phyloP scores from a whole-genome alignment of 2,888 invertebrate species.

The Bedellia somnulentella region DNA sequence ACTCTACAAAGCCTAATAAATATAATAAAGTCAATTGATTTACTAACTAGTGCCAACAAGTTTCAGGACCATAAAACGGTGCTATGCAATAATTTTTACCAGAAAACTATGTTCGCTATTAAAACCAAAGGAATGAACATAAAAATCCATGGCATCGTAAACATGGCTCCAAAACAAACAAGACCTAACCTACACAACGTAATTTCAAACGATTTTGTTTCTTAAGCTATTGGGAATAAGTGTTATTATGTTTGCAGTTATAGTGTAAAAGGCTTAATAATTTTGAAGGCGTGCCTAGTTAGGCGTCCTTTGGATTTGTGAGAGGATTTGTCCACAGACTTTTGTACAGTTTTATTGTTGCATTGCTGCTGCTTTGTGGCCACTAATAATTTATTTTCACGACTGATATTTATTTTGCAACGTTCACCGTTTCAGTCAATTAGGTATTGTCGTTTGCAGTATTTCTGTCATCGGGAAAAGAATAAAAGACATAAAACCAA shows the following conservation, averaged over 20 bases:
- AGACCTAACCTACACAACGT: constrained; percentile 14
- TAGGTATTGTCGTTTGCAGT: too few relatives aligned
- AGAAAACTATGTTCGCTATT: constrained; percentile 25
- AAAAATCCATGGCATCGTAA: constrained; percentile 48
- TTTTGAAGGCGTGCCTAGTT: constrained; percentile 55
- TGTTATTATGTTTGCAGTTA: constrained; percentile 15
- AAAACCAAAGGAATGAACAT: constrained; percentile 37
- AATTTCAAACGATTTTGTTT: constrained; percentile 10
- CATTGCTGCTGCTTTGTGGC: constrained; percentile 47
- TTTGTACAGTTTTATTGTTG: constrained; percentile 46
- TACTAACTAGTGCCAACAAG: too few relatives aligned
- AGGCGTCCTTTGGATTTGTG: constrained; percentile 36
- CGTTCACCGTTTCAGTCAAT: too few relatives aligned
- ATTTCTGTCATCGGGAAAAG: too few relatives aligned
- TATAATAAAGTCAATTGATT: too few relatives aligned
- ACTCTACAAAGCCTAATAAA: too few relatives aligned
- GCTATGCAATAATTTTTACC: too few relatives aligned
- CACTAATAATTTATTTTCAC: too few relatives aligned
- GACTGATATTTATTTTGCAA: too few relatives aligned
- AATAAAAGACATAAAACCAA: too few relatives aligned
- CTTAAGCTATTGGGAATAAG: constrained; percentile 8
- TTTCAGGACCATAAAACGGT: too few relatives aligned
- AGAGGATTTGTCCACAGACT: constrained; percentile 35
- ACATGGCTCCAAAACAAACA: constrained; percentile 28
- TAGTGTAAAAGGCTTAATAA: constrained; percentile 42